phyloP scores from a whole-genome alignment of 2,888 invertebrate genomes.

The Coremacera marginata region DNA sequence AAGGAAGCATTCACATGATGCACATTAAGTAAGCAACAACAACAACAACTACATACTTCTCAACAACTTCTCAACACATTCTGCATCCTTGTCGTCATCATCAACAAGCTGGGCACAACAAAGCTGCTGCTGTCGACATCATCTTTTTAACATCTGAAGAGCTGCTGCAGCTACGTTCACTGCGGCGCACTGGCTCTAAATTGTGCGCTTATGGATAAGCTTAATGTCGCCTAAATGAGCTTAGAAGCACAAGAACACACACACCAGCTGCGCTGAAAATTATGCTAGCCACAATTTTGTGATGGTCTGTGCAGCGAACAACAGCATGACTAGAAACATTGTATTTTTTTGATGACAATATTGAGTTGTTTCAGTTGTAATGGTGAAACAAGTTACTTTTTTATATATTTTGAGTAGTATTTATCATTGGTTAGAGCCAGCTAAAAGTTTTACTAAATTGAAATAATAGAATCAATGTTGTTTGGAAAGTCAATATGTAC shows the following conservation, averaged over 20 bases:
- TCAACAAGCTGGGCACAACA: background rate
- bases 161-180: background rate
- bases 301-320: no score
- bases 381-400: no score
- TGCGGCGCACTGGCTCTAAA: conserved; percentile 13
- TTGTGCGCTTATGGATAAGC: conserved; percentile 38
- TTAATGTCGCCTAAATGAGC: conserved; percentile 52
- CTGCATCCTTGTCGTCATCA: conserved; percentile 2
- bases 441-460: no score
- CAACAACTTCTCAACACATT: background rate
- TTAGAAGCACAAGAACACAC: conserved; percentile 48
- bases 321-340: no score
- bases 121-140: conserved; percentile 4
- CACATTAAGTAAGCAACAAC: background rate
- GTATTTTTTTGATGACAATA: no score
- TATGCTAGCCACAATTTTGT: no score
- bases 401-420: no score
- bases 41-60: background rate
- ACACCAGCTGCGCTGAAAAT: no score
- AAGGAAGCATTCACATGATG: conserved; percentile 24
- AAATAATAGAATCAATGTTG: no score
- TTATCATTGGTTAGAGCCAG: no score
- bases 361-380: no score
- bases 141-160: background rate
- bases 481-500: no score